Conservation (phyloP, 2,797 vertebrate species). For the Rhabdomys pumilio region DNA sequence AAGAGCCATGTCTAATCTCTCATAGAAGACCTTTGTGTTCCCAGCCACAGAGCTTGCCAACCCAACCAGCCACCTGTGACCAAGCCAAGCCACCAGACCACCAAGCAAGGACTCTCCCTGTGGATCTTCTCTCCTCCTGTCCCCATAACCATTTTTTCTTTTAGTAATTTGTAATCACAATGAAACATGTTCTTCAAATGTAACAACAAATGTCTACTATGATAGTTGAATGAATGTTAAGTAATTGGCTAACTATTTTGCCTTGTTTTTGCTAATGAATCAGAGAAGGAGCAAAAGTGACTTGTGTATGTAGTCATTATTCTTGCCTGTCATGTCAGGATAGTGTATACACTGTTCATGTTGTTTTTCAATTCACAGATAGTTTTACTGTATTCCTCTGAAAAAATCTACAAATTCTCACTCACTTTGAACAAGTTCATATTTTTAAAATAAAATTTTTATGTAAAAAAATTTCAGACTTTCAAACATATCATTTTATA, state of each 20-base stretch:
- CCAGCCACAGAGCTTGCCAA: too few relatives aligned
- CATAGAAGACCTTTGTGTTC: too few relatives aligned
- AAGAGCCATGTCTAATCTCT: too few relatives aligned
- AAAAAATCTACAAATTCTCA: not conserved
- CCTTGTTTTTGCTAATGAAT: conserved; percentile 18
- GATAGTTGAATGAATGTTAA: not conserved
- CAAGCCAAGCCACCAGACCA: too few relatives aligned
- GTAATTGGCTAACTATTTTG: not conserved
- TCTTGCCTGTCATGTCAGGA: not conserved
- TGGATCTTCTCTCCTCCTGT: too few relatives aligned
- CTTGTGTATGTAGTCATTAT: not conserved
- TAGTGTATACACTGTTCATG: not conserved
- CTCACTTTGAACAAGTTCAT: not conserved
- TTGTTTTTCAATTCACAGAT: not conserved
- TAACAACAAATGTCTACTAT: not conserved
- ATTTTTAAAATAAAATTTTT: not conserved
- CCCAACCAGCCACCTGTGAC: too few relatives aligned
- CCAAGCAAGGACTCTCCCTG: too few relatives aligned
- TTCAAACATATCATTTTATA: not conserved
- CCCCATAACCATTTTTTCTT: not conserved
- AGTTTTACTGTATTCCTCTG: not conserved
- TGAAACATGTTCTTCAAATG: not conserved
- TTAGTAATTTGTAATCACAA: not conserved
- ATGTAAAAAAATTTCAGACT: not conserved
- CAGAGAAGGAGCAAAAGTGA: not conserved